Conservation (phyloP, 2,797 vertebrate genomes). For the Alcedo quadribrachys region DNA sequence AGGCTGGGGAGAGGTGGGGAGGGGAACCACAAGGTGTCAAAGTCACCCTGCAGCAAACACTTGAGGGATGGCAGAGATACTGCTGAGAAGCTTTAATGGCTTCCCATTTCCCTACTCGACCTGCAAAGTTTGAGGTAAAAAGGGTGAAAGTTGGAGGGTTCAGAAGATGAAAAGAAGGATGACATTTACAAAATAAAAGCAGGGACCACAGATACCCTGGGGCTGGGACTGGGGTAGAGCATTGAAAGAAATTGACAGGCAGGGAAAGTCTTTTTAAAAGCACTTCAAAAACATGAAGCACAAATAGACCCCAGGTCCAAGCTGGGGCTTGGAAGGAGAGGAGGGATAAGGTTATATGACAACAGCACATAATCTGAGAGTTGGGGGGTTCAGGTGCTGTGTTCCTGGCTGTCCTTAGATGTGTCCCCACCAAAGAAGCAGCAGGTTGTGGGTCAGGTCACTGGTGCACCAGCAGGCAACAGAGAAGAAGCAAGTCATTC, state of each 20-base stretch:
- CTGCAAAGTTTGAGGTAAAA: background rate
- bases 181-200: background rate
- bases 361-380: background rate
- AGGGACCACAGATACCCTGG: background rate
- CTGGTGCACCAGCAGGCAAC: background rate
- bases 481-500: background rate
- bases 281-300: background rate
- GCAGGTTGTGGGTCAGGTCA: background rate
- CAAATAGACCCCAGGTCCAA: background rate
- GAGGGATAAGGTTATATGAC: background rate
- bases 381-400: background rate
- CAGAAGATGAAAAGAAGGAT: background rate
- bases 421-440: background rate
- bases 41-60: background rate
- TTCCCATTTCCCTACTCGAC: background rate
- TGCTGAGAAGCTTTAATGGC: background rate
- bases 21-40: rapidly evolving
- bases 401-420: rapidly evolving
- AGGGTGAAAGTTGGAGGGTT: background rate
- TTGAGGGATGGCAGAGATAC: background rate
- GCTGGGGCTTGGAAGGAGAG: background rate
- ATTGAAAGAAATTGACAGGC: background rate
- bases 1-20: background rate
- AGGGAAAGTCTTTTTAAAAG: background rate
- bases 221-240: background rate